Base-by-base conservation (phyloP, 2,797 vertebrate genomes). In the Menidia menidia region DNA sequence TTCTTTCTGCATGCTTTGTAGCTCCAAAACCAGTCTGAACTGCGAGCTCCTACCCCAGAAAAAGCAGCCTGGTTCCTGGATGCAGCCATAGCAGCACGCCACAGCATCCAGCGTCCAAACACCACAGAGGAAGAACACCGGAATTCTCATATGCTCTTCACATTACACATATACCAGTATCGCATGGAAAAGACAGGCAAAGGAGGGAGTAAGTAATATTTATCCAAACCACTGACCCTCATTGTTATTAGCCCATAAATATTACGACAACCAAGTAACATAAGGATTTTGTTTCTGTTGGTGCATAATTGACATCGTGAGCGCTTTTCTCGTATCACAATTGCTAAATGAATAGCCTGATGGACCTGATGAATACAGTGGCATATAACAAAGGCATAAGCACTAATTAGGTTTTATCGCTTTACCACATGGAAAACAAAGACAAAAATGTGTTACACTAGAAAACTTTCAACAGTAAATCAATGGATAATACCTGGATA, bases 81-180 rank as follows among this genome's bases (percentile, higher is more conserved):
- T 0, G 98, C 97, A 0, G 98, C 98, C 52, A 97, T 99, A 0
- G 96, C 98, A 31, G 95, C 97, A 0, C 96, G 97, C 6, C 94
- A 94, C 89, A 94, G 95, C 86, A 96, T 91, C 89, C 90, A 88
- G 48, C 95, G 93, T 55, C 90, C 93, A 9, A 94, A 95, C 84
- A 95, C 93, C 0, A 95, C 95, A 0, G 96, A 98, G 77, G 97
- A 98, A 12, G 96, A 97, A 65, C 96, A 96, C 45, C 94, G 97
- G 32, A 99, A 96, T 92, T 98, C 97, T 0, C 98, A 99, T 92
- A 99, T 99, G 98, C 95, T 99, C 79, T 99, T 99, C 88, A 99
- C 98, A 0, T 91, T 99, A 75, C 97, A 99, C 90, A 96, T 99
- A 88, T 99, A 99, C 89, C 97, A 99, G 93, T 99, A 99, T 86